Percentiles rank a stretch among this genome's conserved stretches.
phyloP scores from a whole-genome alignment of 2,797 vertebrate genomes.

The Thunnus albacares region DNA sequence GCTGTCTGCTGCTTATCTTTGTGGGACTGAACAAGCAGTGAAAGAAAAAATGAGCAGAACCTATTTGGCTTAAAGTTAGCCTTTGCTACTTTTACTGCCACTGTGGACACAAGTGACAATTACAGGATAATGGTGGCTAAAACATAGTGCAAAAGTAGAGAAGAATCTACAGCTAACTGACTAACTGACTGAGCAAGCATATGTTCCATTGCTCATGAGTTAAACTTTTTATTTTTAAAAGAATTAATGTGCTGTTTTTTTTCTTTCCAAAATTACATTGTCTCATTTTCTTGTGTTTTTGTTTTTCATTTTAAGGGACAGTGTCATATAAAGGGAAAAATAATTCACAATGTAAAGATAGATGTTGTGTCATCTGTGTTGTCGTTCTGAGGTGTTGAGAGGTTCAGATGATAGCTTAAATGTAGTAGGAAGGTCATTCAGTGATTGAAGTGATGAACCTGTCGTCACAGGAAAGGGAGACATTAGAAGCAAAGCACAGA shows the following conservation, averaged over 20 bases:
- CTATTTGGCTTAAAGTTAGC: not conserved
- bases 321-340: not conserved
- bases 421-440: not conserved
- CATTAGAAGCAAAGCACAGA: not conserved
- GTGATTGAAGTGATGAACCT: too few species aligned
- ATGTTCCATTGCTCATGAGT: too few species aligned
- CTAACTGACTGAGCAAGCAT: too few species aligned
- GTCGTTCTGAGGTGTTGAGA: not conserved
- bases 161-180: too few species aligned
- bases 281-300: not conserved
- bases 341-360: not conserved
- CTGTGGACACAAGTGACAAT: too few species aligned
- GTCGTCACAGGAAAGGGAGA: too few species aligned
- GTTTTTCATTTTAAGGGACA: not conserved
- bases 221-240: too few species aligned
- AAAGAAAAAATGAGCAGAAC: not conserved
- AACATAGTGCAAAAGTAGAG: too few species aligned
- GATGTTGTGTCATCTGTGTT: not conserved
- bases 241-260: too few species aligned
- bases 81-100: too few species aligned
- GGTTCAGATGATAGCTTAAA: slow-evolving; percentile 11
- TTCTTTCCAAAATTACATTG: too few species aligned
- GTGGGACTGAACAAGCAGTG: not conserved
- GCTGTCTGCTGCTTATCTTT: slow-evolving; percentile 1
- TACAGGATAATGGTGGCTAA: too few species aligned